These are phyloP conservation scores for Rhea pennata DNA, from an alignment of 2,113 vertebrate species.

Conservation along the genomic window DNA sequence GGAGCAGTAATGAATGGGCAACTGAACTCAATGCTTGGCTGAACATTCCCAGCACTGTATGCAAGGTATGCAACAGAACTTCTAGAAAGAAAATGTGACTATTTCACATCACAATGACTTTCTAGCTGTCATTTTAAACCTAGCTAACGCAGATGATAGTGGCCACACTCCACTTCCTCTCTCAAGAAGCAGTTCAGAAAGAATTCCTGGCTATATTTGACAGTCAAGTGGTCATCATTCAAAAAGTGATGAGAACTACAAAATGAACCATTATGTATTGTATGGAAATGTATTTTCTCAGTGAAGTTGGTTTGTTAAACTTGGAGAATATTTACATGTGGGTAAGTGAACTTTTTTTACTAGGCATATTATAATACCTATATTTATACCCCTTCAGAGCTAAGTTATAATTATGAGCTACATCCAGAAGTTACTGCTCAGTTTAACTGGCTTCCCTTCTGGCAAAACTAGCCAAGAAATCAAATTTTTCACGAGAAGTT, in stretches of 20 bases:
- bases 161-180: rapidly evolving
- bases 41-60: background rate
- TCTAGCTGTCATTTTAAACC: background rate
- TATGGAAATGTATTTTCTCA: background rate
- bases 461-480: background rate
- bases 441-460: background rate
- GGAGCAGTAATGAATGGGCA: background rate
- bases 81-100: background rate
- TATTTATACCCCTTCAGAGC: background rate
- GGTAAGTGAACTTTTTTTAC: background rate
- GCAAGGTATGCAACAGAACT: background rate
- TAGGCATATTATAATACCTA: background rate
- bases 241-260: background rate
- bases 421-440: background rate
- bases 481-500: background rate
- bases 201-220: background rate
- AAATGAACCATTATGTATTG: background rate
- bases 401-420: background rate
- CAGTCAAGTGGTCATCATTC: background rate
- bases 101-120: background rate
- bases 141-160: background rate
- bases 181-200: background rate
- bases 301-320: background rate
- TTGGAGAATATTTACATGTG: background rate
- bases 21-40: background rate